A percentile compares a stretch with the other conserved stretches of the same genome.
phyloP scores from a whole-genome alignment of 2,888 invertebrate genomes.

The Dynastes tityus region DNA sequence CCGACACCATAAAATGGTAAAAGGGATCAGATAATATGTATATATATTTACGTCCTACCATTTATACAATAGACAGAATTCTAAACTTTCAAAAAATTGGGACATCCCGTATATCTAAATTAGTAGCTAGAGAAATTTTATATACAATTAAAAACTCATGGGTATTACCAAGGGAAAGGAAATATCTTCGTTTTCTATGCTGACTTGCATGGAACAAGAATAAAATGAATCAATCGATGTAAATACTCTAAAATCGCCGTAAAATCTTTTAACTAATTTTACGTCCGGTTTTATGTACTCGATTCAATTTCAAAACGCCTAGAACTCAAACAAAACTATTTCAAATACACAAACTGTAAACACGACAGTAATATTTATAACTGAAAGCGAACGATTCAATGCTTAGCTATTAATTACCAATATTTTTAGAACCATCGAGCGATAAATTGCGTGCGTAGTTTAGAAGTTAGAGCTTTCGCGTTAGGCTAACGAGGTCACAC shows the following conservation, averaged over 20 bases:
- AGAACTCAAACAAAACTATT: conserved; percentile 9
- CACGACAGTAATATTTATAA: conserved; percentile 12
- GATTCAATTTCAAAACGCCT: conserved; percentile 19
- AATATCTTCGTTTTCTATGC: background rate
- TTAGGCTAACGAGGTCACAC: conserved; percentile 4
- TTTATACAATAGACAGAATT: no score
- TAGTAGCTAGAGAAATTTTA: no score
- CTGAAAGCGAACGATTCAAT: conserved; percentile 9
- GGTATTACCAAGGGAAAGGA: background rate
- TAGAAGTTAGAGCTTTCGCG: conserved; percentile 10
- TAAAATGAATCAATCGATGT: conserved; percentile 23
- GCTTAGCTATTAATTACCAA: conserved; percentile 27
- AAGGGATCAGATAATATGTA: no score
- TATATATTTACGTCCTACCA: no score
- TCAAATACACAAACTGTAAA: conserved; percentile 20
- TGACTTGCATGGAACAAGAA: background rate
- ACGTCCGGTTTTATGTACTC: conserved; percentile 29
- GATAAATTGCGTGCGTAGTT: conserved; percentile 20
- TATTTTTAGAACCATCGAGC: conserved; percentile 30
- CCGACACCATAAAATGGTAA: no score
- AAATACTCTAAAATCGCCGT: conserved; percentile 2
- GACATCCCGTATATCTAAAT: no score
- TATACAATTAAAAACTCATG: no score
- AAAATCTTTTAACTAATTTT: conserved; percentile 7
- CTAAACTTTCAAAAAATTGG: no score